Evolutionary conservation across 2,113 vertebrate genomes (phyloP).

Genomic region (Taurulus bubalis): DNA sequence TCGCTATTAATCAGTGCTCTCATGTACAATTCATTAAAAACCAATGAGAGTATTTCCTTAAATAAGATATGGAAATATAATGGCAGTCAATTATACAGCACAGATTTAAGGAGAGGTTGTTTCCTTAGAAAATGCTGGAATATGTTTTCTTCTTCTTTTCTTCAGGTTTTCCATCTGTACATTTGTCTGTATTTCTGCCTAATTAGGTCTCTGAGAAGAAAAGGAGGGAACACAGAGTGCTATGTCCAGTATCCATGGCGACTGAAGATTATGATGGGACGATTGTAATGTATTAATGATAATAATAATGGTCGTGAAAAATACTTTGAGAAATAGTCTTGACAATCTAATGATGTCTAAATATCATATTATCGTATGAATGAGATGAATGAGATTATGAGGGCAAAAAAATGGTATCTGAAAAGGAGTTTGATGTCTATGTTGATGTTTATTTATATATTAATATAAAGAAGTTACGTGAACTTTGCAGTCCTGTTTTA

Average conservation of each 20-base stretch:
- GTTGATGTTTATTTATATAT: background rate
- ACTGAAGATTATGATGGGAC: background rate
- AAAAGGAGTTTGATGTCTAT: background rate
- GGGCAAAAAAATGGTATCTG: background rate
- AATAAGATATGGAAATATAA: background rate
- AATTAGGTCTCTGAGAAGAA: constrained; percentile 7
- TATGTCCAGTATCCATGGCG: constrained; percentile 16
- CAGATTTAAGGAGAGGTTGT: background rate
- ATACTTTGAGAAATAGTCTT: background rate
- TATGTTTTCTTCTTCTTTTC: background rate
- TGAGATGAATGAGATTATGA: background rate
- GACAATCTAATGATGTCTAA: background rate
- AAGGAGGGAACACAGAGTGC: background rate
- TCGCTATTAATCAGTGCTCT: background rate
- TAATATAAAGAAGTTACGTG: background rate
- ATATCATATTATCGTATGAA: too few species aligned
- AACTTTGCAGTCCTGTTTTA: background rate
- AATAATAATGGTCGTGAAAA: background rate
- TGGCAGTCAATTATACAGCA: background rate
- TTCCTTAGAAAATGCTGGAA: background rate
- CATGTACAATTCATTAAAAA: background rate
- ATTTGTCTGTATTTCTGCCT: background rate
- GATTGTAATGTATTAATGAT: background rate
- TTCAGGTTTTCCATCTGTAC: background rate
- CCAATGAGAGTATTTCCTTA: background rate